Conservation (phyloP, 23 tunicate species). For the Trididemnum miniatum region DNA sequence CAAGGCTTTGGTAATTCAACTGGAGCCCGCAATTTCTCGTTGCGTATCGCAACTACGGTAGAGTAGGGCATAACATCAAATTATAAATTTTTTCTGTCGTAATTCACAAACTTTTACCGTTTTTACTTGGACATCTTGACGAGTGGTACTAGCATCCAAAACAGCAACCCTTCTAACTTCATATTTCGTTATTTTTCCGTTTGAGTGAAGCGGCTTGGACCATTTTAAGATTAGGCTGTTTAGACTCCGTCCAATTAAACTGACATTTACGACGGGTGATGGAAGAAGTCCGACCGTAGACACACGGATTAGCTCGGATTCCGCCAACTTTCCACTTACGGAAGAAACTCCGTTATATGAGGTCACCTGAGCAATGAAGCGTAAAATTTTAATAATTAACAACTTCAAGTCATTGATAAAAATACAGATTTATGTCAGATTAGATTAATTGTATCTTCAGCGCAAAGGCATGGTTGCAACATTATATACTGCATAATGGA, state of each 20-base stretch:
- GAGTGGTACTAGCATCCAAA: not conserved
- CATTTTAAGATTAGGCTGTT: conserved; percentile 45
- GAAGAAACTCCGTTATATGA: conserved; percentile 69
- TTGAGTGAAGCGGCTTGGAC: conserved; percentile 25
- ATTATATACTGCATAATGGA: too few relatives aligned
- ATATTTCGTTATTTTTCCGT: not conserved
- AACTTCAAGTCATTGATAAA: too few relatives aligned
- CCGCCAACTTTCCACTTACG: conserved; percentile 2
- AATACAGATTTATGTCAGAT: too few relatives aligned
- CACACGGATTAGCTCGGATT: conserved; percentile 16
- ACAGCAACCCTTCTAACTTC: not conserved
- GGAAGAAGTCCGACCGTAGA: conserved; percentile 66
- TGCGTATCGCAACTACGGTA: too few relatives aligned
- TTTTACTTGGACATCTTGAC: not conserved
- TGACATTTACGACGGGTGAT: conserved; percentile 14
- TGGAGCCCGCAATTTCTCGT: too few relatives aligned
- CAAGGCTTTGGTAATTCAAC: too few relatives aligned
- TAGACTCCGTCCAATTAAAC: not conserved
- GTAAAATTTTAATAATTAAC: not conserved
- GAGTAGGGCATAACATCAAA: too few relatives aligned
- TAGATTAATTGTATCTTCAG: too few relatives aligned
- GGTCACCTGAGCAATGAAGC: conserved; percentile 40
- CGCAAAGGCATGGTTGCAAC: too few relatives aligned
- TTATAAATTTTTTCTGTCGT: too few relatives aligned
- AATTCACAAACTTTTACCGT: too few relatives aligned